A percentile compares a stretch with the other conserved stretches of the same genome.
Evolutionary conservation across 2,888 invertebrate genomes (phyloP).

Genomic region (Agrypnus murinus): DNA sequence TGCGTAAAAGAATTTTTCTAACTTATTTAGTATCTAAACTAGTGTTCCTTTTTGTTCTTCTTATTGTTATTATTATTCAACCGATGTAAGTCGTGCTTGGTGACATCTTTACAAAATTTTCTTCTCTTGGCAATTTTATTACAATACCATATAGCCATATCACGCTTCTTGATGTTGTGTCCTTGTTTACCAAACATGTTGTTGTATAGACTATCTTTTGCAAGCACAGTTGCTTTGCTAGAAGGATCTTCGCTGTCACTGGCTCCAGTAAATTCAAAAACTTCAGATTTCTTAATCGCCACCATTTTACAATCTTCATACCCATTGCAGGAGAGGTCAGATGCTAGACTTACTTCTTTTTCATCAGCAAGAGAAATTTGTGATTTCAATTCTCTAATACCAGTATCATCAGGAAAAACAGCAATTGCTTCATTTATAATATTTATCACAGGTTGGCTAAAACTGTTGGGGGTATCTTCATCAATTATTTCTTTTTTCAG

Average conservation of each 20-base stretch:
- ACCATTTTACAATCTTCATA: neutral
- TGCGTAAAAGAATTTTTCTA: neutral
- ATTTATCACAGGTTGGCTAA: neutral
- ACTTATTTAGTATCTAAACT: neutral
- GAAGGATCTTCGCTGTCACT: neutral
- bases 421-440: constrained; percentile 25
- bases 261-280: constrained; percentile 8
- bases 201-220: constrained; percentile 44
- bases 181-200: constrained; percentile 50
- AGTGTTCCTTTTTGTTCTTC: constrained; percentile 9
- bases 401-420: constrained; percentile 34
- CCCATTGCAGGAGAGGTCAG: no score
- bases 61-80: neutral
- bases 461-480: no score
- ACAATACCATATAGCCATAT: constrained; percentile 30
- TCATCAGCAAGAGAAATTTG: neutral
- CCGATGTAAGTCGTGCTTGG: neutral
- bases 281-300: neutral
- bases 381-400: constrained; percentile 19
- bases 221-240: neutral
- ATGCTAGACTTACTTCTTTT: neutral
- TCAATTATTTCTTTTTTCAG: no score
- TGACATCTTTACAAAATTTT: neutral
- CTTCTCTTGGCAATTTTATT: constrained; percentile 4
- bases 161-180: constrained; percentile 39